Base-by-base conservation (phyloP, 2,888 invertebrate species). In the Chromoteleia sp. region DNA sequence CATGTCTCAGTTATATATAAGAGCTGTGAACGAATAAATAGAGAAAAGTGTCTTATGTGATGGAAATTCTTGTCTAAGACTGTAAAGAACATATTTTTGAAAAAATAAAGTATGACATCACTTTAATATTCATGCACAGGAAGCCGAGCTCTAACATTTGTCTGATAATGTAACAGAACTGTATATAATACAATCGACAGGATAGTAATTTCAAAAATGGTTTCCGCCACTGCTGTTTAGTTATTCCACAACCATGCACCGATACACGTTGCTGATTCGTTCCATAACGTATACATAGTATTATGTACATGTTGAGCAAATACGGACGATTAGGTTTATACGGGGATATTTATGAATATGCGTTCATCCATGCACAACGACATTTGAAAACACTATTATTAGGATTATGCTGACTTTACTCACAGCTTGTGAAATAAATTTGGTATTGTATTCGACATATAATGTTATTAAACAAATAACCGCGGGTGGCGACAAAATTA, bases 131-230 rank as follows among this genome's bases (percentile, higher is more conserved):
- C 52, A 70, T 56, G 36, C 21, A 54, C 43, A 30, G 33, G 73
- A 43, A 68, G 21, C 71, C 45, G 45, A 56, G 48, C 70, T 63
- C 73, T 65, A 71, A 39, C 71, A 56, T 79, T 79, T 65, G 74
- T 73, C 78, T 61, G 78, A 83, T 81, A 83, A 75, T 81, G 81
- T 67, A 80, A 83, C 63, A 75, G 81, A 86, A 84, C 83, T 83
- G 75, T 77, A 73, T 77, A 80, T 84, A 87, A 85, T 86, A 83
- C 79, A 84, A 88, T 88, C 84, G 84, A 83, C 84, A 85, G 84
- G 65, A 78, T 83, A 83, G 84, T 88, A 86, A 88, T 88, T 88
- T 87, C 85, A 84, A 82, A 86, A 86, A 85, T 85, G 83, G 85
- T 83, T 82, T 85, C 81, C 82, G 81, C 68, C 71, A 67, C 68